These are phyloP conservation scores for Andrena bicolor DNA, from an alignment of 2,888 invertebrate species.

Conservation along the genomic window DNA sequence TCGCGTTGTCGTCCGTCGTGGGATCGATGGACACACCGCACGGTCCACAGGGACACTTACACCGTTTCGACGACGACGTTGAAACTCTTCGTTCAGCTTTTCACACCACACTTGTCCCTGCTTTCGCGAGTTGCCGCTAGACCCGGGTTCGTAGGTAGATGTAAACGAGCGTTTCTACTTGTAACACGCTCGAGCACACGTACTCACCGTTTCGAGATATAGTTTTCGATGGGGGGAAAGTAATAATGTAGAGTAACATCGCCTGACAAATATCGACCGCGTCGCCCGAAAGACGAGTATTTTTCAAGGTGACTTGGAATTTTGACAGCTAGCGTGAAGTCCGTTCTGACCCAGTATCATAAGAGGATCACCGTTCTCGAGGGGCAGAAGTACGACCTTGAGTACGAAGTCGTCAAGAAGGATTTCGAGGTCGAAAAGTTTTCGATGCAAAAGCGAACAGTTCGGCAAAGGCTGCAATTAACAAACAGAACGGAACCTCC, in stretches of 20 bases:
- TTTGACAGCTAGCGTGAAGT: slow-evolving; percentile 88
- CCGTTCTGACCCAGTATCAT: slow-evolving; percentile 92
- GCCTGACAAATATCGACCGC: slow-evolving; percentile 17
- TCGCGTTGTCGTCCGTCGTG: neutral
- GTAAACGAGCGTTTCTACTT: neutral
- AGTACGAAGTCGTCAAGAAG: slow-evolving; percentile 98
- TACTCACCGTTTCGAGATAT: neutral
- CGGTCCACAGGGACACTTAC: slow-evolving; percentile 15
- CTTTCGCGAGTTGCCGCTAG: slow-evolving; percentile 15
- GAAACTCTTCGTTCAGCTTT: slow-evolving; percentile 43
- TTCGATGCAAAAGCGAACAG: slow-evolving; percentile 53
- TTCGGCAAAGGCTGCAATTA: slow-evolving; percentile 43
- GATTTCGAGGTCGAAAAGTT: slow-evolving; percentile 92
- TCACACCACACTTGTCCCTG: slow-evolving; percentile 17
- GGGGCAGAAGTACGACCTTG: slow-evolving; percentile 98
- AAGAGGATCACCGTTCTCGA: slow-evolving; percentile 93
- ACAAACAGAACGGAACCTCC: slow-evolving; percentile 29
- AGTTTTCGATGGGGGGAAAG: neutral
- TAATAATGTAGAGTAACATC: neutral
- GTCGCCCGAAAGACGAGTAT: slow-evolving; percentile 13
- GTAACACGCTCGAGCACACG: neutral
- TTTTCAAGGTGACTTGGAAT: slow-evolving; percentile 74
- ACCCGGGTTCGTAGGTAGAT: neutral
- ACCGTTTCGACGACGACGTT: slow-evolving; percentile 37
- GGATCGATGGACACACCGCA: neutral